Base-by-base conservation (phyloP, 2,797 vertebrate genomes). In the Liparis tanakae region DNA sequence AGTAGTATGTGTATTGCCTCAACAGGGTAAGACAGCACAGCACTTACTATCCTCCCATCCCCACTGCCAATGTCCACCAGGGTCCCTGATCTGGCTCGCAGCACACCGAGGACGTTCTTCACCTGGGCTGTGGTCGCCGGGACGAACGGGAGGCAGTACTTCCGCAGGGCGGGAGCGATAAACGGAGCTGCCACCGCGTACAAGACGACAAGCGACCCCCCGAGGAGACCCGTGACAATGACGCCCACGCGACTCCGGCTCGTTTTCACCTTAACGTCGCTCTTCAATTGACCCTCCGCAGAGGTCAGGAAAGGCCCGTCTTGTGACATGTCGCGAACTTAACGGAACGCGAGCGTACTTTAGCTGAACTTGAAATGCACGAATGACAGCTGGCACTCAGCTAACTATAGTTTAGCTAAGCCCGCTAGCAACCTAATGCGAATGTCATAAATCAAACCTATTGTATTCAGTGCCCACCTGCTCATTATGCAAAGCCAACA, bases 51-150 rank as follows among this genome's bases (percentile, higher is more conserved):
- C 14, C 98, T 95, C 10, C 98, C 98, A 61, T 99, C 98, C 1
- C 98, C 98, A 0, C 98, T 99, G 2, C 98, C 98, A 0, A 99
- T 92, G 83, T 99, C 98, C 72, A 96, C 97, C 17, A 99, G 80
- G 0, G 89, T 86, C 33, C 97, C 98, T 0, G 89, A 91, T 60
- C 97, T 91, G 51, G 69, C 33, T 5, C 70, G 87, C 41, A 99
- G 41, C 84, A 92, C 93, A 36, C 50, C 87, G 64, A 99, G 77
- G 10, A 99, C 96, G 0, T 97, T 97, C 43, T 93, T 89, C 12
- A 98, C 89, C 91, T 99, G 98, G 8, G 88, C 76, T 0, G 93
- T 69, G 14, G 97, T 99, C 0, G 98, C 98, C 6, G 98, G 98
- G 9, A 99, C 97, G 1, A 97, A 99, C 0, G 98, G 98, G 50